A percentile compares a stretch with the other conserved stretches of the same genome.
These are phyloP conservation scores for Cervus canadensis DNA, from an alignment of 2,113 vertebrate genomes.

Conservation along the genomic window DNA sequence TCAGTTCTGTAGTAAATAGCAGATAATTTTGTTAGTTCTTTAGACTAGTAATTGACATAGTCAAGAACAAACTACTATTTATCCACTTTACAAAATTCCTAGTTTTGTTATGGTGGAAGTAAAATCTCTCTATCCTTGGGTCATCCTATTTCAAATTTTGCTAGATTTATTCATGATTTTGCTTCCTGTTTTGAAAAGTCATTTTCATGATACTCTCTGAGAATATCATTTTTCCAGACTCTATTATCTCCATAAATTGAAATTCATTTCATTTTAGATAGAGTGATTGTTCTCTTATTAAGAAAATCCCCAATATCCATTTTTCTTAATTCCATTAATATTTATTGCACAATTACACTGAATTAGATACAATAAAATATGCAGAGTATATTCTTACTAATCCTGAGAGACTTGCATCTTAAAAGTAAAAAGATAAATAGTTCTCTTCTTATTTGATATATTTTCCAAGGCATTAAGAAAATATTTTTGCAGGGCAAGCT, in stretches of 20 bases:
- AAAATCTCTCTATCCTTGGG: not conserved
- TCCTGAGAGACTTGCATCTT: not conserved
- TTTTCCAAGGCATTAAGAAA: not conserved
- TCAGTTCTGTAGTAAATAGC: not conserved
- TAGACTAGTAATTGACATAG: not conserved
- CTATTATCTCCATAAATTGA: not conserved
- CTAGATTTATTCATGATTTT: not conserved
- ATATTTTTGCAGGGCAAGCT: not conserved
- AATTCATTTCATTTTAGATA: not conserved
- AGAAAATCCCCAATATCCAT: not conserved
- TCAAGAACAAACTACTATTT: not conserved
- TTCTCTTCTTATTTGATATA: not conserved
- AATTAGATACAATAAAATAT: not conserved
- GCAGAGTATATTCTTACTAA: not conserved
- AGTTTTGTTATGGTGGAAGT: not conserved
- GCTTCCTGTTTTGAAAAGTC: not conserved
- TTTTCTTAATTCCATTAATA: conserved; percentile 24
- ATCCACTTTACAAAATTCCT: not conserved
- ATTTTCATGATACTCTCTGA: not conserved
- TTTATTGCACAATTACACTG: not conserved
- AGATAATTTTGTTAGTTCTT: conserved; percentile 28
- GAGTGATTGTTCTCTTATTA: not conserved
- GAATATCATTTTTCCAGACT: not conserved
- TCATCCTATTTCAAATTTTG: not conserved
- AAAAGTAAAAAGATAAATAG: not conserved